Evolutionary conservation across 2,113 vertebrate species (phyloP), one percentile per base, ranked within the genome.

Genomic region (Pachycephala philippinensis): DNA sequence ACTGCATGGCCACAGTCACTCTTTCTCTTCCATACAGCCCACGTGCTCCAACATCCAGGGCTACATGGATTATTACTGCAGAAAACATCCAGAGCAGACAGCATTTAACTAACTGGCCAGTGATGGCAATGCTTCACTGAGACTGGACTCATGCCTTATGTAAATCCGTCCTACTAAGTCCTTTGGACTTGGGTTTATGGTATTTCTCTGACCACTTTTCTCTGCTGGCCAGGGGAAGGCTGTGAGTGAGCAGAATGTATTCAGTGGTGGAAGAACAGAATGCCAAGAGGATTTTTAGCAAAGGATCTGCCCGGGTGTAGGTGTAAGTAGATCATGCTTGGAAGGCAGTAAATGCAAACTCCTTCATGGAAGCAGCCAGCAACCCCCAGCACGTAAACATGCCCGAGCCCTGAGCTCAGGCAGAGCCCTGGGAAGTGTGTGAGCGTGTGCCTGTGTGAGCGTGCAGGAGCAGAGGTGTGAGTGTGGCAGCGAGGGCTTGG

Each of bases 1-100:
- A 26, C 64, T 1, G 17, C 87, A 42, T 0, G 2, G 52, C 63
- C 81, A 69, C 37, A 49, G 27, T 61, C 1, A 0, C 17, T 8
- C 74, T n/a, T 57, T 44, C 68, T 18, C 54, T 80, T 57, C 27
- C 59, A 45, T 2, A 23, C 24, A 76, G 49, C 16, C 37, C 39
- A 20, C 3, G 47, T 24, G 50, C 54, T 86, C 66, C 71, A 66
- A 5, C 35, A 71, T 84, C 65, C 21, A 57, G 49, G 68, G 64
- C 40, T 64, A 37, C 71, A 30, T 2, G 42, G 53, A 47, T 84
- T 90, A 61, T 64, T 65, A 15, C 44, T 61, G 83, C 47, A 92
- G 84, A 86, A 85, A 93, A 27, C 49, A 93, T 50, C 71, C 86
- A 93, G 60, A 84, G 63, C 71, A 86, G 86, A 49, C 24, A 88